Percentiles rank a stretch among this genome's conserved stretches.
Evolutionary conservation across 2,797 vertebrate genomes (phyloP).

Genomic region (Hippoglossus hippoglossus): DNA sequence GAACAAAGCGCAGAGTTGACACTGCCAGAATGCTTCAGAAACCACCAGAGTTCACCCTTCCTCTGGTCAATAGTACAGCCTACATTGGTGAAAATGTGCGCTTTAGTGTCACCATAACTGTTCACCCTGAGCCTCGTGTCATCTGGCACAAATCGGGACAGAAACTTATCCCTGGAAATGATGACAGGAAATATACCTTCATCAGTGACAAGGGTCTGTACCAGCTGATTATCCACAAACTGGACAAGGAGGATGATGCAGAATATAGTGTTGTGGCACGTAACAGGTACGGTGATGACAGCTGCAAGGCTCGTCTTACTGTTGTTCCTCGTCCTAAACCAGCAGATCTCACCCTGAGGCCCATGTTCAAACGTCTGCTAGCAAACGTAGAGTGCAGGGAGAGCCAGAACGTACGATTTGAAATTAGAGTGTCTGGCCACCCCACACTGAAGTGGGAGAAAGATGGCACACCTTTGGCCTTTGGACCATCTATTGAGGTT

Average conservation of each 20-base stretch:
- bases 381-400: conserved; percentile 96
- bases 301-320: conserved; percentile 95
- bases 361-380: conserved; percentile 98
- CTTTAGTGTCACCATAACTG: conserved; percentile 96
- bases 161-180: conserved; percentile 93
- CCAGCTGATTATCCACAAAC: conserved; percentile 90
- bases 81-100: conserved; percentile 93
- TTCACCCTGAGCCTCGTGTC: conserved; percentile 97
- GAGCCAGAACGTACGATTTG: conserved; percentile 94
- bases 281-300: conserved; percentile 96
- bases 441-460: conserved; percentile 97
- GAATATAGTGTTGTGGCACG: conserved; percentile 96
- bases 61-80: conserved; percentile 92
- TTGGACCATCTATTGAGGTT: conserved; percentile 94
- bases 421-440: conserved; percentile 95
- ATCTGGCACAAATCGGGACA: conserved; percentile 98
- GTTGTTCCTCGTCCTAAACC: conserved; percentile 92
- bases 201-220: conserved; percentile 96
- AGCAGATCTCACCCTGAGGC: conserved; percentile 93
- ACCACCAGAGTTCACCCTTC: conserved; percentile 98
- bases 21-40: conserved; percentile 94
- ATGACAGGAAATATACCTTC: conserved; percentile 96
- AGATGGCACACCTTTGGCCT: conserved; percentile 92
- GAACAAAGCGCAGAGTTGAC: conserved; percentile 94
- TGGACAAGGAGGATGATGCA: conserved; percentile 91